These are phyloP conservation scores for Climacteris rufus DNA, from an alignment of 2,113 vertebrate species.

Conservation along the genomic window DNA sequence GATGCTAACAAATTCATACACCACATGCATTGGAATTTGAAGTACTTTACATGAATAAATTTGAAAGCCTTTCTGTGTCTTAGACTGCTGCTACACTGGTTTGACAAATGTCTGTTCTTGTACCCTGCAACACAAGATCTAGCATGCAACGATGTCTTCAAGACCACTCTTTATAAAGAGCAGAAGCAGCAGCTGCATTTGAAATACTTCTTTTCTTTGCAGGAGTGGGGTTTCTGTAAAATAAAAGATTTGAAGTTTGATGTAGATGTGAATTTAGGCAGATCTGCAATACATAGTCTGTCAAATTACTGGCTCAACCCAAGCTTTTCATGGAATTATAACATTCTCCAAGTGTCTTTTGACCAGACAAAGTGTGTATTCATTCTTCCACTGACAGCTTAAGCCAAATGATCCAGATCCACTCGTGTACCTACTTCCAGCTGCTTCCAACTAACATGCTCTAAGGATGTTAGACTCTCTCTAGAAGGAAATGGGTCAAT, in stretches of 20 bases:
- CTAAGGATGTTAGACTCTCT: rapidly evolving
- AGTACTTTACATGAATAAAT: neutral
- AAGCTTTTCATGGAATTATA: neutral
- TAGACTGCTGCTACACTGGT: neutral
- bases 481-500: rapidly evolving
- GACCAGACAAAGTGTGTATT: neutral
- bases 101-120: neutral
- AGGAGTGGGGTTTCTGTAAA: neutral
- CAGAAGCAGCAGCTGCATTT: neutral
- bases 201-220: neutral
- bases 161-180: neutral
- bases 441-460: neutral
- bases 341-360: neutral
- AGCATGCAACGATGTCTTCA: neutral
- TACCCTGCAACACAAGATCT: neutral
- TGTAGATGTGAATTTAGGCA: neutral
- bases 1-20: neutral
- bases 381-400: neutral
- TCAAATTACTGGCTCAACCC: neutral
- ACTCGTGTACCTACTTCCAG: neutral
- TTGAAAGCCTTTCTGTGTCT: neutral
- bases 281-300: neutral
- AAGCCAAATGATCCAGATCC: neutral
- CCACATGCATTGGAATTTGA: neutral
- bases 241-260: neutral